Evolutionary conservation across 2,888 invertebrate species (phyloP).

Genomic region (Homarus gammarus): DNA sequence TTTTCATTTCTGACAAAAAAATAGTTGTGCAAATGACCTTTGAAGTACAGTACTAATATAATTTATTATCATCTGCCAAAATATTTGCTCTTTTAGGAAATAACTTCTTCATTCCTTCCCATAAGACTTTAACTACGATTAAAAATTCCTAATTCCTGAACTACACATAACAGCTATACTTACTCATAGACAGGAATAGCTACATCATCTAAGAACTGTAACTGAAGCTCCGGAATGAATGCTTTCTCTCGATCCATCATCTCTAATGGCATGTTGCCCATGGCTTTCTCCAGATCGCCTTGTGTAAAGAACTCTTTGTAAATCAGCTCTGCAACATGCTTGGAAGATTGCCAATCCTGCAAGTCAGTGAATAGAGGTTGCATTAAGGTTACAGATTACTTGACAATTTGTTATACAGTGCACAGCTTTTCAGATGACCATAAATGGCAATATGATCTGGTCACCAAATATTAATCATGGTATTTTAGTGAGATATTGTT

Average conservation of each 20-base stretch:
- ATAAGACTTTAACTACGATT: background rate
- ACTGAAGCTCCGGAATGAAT: slow-evolving; percentile 89
- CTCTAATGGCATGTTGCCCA: slow-evolving; percentile 85
- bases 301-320: slow-evolving; percentile 92
- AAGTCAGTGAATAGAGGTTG: background rate
- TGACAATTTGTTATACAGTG: too few relatives aligned
- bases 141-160: background rate
- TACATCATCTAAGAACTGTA: slow-evolving; percentile 85
- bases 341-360: slow-evolving; percentile 74
- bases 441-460: too few relatives aligned
- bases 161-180: slow-evolving; percentile 25
- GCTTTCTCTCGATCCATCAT: slow-evolving; percentile 92
- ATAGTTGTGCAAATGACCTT: too few relatives aligned
- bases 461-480: too few relatives aligned
- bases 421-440: too few relatives aligned
- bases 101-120: background rate
- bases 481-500: too few relatives aligned
- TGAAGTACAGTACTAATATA: too few relatives aligned
- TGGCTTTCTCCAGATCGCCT: slow-evolving; percentile 89
- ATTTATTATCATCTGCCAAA: too few relatives aligned
- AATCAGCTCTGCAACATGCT: slow-evolving; percentile 83
- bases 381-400: too few relatives aligned
- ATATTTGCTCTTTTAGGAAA: background rate
- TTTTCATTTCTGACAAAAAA: too few relatives aligned
- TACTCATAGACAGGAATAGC: slow-evolving; percentile 83